A percentile compares a stretch with the other conserved stretches of the same genome.
These are phyloP conservation scores for Pemphredon lugubris DNA, from an alignment of 2,888 invertebrate species.

Conservation along the genomic window DNA sequence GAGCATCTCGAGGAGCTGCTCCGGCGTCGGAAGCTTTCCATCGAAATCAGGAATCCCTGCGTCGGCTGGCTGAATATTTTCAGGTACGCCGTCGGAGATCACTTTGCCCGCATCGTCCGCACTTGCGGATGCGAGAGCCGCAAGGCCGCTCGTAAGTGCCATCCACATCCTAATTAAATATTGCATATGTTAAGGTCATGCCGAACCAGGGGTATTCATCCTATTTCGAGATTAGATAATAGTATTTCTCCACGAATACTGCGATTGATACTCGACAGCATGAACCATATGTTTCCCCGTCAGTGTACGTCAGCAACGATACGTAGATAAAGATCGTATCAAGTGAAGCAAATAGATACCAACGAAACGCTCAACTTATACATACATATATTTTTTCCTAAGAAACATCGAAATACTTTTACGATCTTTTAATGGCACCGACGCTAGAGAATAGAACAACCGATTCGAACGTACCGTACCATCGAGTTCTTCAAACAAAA, in stretches of 20 bases:
- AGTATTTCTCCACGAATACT: not conserved
- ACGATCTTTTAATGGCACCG: too few relatives aligned
- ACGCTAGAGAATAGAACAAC: too few relatives aligned
- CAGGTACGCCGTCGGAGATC: not conserved
- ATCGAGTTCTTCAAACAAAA: too few relatives aligned
- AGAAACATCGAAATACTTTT: too few relatives aligned
- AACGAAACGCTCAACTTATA: too few relatives aligned
- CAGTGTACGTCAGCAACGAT: not conserved
- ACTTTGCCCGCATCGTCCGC: slow-evolving; percentile 24
- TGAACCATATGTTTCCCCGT: slow-evolving; percentile 15
- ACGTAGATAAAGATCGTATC: not conserved
- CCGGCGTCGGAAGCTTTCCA: slow-evolving; percentile 82
- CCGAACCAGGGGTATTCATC: too few relatives aligned
- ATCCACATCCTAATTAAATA: slow-evolving; percentile 55
- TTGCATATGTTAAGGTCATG: too few relatives aligned
- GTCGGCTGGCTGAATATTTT: too few relatives aligned
- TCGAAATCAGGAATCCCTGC: slow-evolving; percentile 30
- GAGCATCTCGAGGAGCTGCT: slow-evolving; percentile 84
- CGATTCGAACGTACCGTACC: too few relatives aligned
- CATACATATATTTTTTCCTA: too few relatives aligned
- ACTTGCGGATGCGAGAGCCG: slow-evolving; percentile 15
- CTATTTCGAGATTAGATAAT: slow-evolving; percentile 42
- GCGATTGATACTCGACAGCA: not conserved
- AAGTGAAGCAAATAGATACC: too few relatives aligned
- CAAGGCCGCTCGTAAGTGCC: slow-evolving; percentile 26